Evolutionary conservation across 30 jellyfish, hydroid and myxozoan species (phyloP).

Genomic region (Mastigias papua): DNA sequence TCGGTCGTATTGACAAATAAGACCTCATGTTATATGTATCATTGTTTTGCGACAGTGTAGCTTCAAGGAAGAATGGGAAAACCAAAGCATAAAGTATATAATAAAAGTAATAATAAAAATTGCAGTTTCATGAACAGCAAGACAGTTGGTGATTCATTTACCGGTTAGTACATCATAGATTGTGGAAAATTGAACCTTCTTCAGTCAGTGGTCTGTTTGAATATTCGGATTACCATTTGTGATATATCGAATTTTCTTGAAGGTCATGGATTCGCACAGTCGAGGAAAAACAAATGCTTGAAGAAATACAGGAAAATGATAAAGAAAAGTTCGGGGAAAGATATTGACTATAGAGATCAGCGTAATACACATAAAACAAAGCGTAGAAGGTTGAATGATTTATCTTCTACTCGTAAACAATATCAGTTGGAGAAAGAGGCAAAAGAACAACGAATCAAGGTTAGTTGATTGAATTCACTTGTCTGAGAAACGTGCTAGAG

Average conservation of each 20-base stretch:
- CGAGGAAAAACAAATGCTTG: constrained; percentile 64
- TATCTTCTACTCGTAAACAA: constrained; percentile 26
- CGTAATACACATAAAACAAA: neutral
- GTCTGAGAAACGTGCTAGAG: neutral
- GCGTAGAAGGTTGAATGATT: neutral
- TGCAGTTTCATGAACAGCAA: neutral
- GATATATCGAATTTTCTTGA: neutral
- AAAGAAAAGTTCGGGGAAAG: constrained; percentile 8
- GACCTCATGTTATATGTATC: too few species aligned
- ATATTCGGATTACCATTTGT: too few species aligned
- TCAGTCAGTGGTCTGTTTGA: neutral
- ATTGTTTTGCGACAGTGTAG: neutral
- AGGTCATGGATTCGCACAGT: constrained; percentile 87
- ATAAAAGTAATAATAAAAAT: neutral
- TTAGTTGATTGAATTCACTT: neutral
- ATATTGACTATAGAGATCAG: neutral
- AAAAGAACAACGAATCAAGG: constrained; percentile 25
- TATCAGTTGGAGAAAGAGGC: constrained; percentile 42
- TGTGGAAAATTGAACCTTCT: too few species aligned
- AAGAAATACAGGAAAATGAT: constrained; percentile 44
- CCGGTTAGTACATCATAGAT: neutral
- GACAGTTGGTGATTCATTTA: neutral
- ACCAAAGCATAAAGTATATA: neutral
- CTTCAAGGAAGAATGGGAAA: neutral
- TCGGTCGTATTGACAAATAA: too few species aligned